Percentiles rank a stretch among this genome's conserved stretches.
Evolutionary conservation across 2,113 vertebrate species (phyloP).

Genomic region (Crotalus tigris): DNA sequence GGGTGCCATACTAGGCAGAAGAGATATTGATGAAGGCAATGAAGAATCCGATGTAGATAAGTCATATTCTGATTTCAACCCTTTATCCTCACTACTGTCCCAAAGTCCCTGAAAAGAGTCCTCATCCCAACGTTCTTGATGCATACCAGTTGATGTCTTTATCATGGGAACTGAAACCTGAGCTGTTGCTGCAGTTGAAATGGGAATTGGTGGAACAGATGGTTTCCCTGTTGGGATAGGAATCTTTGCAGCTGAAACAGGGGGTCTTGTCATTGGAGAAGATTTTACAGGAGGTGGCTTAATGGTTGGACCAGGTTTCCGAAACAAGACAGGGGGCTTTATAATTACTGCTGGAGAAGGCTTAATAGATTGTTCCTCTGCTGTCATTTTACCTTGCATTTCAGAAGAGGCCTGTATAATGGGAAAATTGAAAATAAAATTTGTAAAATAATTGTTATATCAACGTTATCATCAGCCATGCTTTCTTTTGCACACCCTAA

Average conservation of each 20-base stretch:
- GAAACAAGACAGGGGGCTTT: constrained; percentile 75
- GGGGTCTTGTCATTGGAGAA: constrained; percentile 65
- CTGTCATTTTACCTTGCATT: constrained; percentile 53
- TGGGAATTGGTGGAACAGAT: constrained; percentile 64
- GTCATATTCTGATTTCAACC: constrained; percentile 68
- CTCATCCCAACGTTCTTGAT: constrained; percentile 79
- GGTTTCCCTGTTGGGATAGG: constrained; percentile 62
- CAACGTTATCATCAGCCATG: not conserved
- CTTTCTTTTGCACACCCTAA: not conserved
- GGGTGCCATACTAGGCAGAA: constrained; percentile 67
- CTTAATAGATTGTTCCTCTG: constrained; percentile 62
- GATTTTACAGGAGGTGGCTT: constrained; percentile 65
- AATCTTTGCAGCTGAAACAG: constrained; percentile 60
- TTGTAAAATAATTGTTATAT: constrained; percentile 39
- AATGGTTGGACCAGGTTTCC: constrained; percentile 70
- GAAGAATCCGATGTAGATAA: constrained; percentile 62
- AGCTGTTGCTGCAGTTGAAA: constrained; percentile 60
- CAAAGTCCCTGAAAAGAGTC: constrained; percentile 82
- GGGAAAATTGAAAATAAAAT: constrained; percentile 57
- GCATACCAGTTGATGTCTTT: constrained; percentile 67
- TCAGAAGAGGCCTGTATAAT: constrained; percentile 62
- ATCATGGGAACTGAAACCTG: constrained; percentile 66
- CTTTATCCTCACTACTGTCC: constrained; percentile 81
- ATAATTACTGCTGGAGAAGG: constrained; percentile 68
- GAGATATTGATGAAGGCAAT: constrained; percentile 57